These are phyloP conservation scores for Drosophila equinoxialis DNA, from an alignment of 1,140 invertebrate species.

Conservation along the genomic window DNA sequence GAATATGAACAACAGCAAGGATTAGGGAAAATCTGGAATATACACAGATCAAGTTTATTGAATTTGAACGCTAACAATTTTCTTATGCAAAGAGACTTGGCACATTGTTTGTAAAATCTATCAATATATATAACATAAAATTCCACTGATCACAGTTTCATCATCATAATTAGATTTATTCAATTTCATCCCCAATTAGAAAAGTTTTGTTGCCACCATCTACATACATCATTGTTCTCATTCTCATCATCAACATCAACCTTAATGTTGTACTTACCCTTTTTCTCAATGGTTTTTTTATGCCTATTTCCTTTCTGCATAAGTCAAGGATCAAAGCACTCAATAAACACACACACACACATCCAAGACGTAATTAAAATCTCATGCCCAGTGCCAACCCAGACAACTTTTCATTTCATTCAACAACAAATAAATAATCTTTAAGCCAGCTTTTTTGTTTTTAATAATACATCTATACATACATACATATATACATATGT, in stretches of 20 bases:
- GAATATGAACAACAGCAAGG: too few relatives aligned
- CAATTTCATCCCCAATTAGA: not conserved
- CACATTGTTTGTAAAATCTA: too few relatives aligned
- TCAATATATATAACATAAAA: too few relatives aligned
- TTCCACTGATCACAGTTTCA: not conserved
- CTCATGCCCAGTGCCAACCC: slow-evolving; percentile 59
- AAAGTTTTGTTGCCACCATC: not conserved
- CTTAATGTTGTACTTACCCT: slow-evolving; percentile 13
- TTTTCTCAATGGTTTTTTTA: not conserved
- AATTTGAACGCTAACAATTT: too few relatives aligned
- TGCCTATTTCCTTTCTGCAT: slow-evolving; percentile 15
- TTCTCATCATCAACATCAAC: not conserved
- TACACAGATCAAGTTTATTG: too few relatives aligned
- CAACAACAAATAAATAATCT: slow-evolving; percentile 63
- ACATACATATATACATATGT: not conserved
- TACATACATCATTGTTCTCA: not conserved
- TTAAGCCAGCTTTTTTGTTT: slow-evolving; percentile 64
- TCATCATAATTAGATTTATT: not conserved
- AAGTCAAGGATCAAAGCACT: slow-evolving; percentile 69
- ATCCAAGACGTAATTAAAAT: slow-evolving; percentile 74
- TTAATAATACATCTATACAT: slow-evolving; percentile 14
- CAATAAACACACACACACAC: slow-evolving; percentile 50
- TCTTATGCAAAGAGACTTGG: too few relatives aligned
- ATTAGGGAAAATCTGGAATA: too few relatives aligned
- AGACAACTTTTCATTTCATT: slow-evolving; percentile 29